These are phyloP conservation scores for Gobio occitaniae DNA, from an alignment of 2,797 vertebrate genomes.

Conservation along the genomic window DNA sequence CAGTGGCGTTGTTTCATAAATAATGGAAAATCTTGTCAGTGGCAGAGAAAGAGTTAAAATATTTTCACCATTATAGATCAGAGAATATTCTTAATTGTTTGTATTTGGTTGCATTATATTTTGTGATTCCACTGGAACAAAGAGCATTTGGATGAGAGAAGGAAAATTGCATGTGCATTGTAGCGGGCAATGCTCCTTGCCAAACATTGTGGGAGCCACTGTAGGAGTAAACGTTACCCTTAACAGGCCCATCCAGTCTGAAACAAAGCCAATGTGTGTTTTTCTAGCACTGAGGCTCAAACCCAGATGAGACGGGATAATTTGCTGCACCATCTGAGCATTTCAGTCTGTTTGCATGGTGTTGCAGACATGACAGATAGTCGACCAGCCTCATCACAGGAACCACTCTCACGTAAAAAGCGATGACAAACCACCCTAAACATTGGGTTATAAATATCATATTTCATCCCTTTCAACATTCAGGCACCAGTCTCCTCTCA, in stretches of 20 bases:
- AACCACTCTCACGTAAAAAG: constrained; percentile 47
- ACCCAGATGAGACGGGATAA: constrained; percentile 41
- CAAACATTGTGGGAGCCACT: neutral
- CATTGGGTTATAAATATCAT: constrained; percentile 59
- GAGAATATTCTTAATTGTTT: neutral
- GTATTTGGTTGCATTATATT: neutral
- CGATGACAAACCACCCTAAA: constrained; percentile 55
- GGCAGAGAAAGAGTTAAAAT: neutral
- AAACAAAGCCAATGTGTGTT: constrained; percentile 43
- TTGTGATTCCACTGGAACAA: neutral
- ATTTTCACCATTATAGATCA: neutral
- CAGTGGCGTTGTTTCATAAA: neutral
- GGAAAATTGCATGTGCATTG: constrained; percentile 13
- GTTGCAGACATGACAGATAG: constrained; percentile 43
- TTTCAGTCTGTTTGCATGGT: constrained; percentile 41
- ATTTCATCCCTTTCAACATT: constrained; percentile 63
- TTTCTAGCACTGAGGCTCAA: constrained; percentile 22
- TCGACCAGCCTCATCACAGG: constrained; percentile 30
- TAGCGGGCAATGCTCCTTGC: constrained; percentile 2
- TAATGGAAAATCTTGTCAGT: neutral
- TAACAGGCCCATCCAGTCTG: constrained; percentile 22
- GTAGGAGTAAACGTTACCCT: constrained; percentile 3
- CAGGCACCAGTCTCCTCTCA: constrained; percentile 58
- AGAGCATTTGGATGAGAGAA: neutral
- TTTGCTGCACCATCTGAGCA: constrained; percentile 54